Evolutionary conservation across 2,888 invertebrate genomes (phyloP).

Genomic region (Steinernema hermaphroditum): DNA sequence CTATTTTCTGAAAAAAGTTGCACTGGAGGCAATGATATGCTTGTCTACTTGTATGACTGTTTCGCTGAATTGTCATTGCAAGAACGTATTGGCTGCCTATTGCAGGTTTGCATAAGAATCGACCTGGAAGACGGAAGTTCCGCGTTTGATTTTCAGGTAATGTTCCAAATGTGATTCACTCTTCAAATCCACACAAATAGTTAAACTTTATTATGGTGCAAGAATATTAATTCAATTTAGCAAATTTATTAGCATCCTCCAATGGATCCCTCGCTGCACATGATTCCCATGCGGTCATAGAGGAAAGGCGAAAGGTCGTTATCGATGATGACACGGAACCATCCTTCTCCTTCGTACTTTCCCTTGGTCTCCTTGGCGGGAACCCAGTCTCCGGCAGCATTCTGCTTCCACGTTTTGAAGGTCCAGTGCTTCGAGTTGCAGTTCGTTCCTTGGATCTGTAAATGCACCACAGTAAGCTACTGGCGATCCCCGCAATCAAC

Average conservation of each 20-base stretch:
- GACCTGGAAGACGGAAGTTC: too few relatives aligned
- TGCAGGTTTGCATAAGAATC: too few relatives aligned
- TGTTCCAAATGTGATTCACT: too few relatives aligned
- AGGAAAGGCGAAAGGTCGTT: slow-evolving; percentile 36
- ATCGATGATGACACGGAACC: slow-evolving; percentile 37
- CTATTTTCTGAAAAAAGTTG: too few relatives aligned
- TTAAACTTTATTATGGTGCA: too few relatives aligned
- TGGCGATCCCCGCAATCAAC: neutral
- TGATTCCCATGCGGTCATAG: slow-evolving; percentile 37
- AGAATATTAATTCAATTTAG: neutral
- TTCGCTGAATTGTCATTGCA: too few relatives aligned
- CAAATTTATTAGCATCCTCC: neutral
- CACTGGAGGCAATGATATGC: too few relatives aligned
- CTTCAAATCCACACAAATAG: too few relatives aligned
- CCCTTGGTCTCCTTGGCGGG: slow-evolving; percentile 35
- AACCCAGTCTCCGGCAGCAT: slow-evolving; percentile 38
- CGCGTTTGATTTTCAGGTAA: too few relatives aligned
- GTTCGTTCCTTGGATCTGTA: slow-evolving; percentile 39
- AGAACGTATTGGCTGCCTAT: too few relatives aligned
- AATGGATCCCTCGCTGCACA: slow-evolving; percentile 36
- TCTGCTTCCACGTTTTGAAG: slow-evolving; percentile 42
- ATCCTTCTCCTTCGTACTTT: slow-evolving; percentile 33
- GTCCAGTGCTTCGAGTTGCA: slow-evolving; percentile 41
- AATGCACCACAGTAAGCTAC: neutral
- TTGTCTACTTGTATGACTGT: too few relatives aligned